These are phyloP conservation scores for Myopa testacea DNA, from an alignment of 2,888 invertebrate genomes.

Conservation along the genomic window DNA sequence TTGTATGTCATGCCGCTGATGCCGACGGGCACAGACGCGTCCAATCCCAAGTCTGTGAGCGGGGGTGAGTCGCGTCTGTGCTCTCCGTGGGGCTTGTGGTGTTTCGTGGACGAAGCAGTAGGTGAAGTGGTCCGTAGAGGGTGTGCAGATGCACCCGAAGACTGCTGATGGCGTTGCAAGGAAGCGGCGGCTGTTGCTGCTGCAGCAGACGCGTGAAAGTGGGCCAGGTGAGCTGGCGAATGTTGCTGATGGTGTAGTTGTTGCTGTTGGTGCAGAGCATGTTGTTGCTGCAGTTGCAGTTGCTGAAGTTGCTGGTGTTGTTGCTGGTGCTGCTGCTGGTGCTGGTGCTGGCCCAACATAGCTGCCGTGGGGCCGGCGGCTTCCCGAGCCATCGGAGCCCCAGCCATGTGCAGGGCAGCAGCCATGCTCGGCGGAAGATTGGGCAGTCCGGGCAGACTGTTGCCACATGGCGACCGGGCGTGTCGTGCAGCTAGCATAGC, in stretches of 20 bases:
- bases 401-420: conserved; percentile 56
- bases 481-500: conserved; percentile 56
- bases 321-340: conserved; percentile 55
- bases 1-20: conserved; percentile 72
- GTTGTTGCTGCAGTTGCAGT: conserved; percentile 43
- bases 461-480: conserved; percentile 61
- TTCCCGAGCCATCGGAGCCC: conserved; percentile 50
- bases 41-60: conserved; percentile 71
- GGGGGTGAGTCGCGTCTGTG: conserved; percentile 70
- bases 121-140: conserved; percentile 33
- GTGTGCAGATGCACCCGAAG: not conserved
- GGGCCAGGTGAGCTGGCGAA: conserved; percentile 50
- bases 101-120: conserved; percentile 39
- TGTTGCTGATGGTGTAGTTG: conserved; percentile 33
- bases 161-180: conserved; percentile 16
- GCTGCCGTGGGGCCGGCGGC: conserved; percentile 58
- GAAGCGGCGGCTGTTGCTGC: conserved; percentile 54
- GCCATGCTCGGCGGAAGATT: conserved; percentile 64
- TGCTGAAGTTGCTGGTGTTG: conserved; percentile 51
- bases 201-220: conserved; percentile 49
- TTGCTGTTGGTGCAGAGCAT: conserved; percentile 44
- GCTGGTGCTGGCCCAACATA: conserved; percentile 58
- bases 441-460: conserved; percentile 52
- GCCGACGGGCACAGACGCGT: conserved; percentile 13
- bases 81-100: conserved; percentile 62